Percentiles rank a stretch among this genome's conserved stretches.
Evolutionary conservation across 2,888 invertebrate species (phyloP).

Genomic region (Caradrina clavipalpis): DNA sequence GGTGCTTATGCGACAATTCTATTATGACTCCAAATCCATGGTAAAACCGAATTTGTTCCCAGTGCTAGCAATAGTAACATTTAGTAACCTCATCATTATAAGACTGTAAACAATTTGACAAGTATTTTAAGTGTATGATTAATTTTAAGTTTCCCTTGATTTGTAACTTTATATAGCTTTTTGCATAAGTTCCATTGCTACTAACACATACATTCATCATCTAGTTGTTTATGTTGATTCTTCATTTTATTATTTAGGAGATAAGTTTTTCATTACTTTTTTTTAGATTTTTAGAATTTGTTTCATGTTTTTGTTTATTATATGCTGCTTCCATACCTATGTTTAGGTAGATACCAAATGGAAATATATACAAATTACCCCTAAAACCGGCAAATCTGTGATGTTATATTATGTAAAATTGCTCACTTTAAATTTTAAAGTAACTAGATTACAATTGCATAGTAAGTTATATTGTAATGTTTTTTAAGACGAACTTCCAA

Average conservation of each 20-base stretch:
- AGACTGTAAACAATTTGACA: slow-evolving; percentile 72
- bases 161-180: slow-evolving; percentile 48
- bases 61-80: slow-evolving; percentile 43
- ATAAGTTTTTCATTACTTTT: slow-evolving; percentile 63
- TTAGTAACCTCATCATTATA: slow-evolving; percentile 62
- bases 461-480: slow-evolving; percentile 61
- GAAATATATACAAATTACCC: slow-evolving; percentile 52
- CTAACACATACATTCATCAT: slow-evolving; percentile 74
- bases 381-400: slow-evolving; percentile 73
- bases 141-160: slow-evolving; percentile 64
- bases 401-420: slow-evolving; percentile 79
- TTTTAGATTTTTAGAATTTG: slow-evolving; percentile 48
- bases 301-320: slow-evolving; percentile 59
- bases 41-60: slow-evolving; percentile 60
- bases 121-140: slow-evolving; percentile 71
- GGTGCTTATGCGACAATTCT: slow-evolving; percentile 77
- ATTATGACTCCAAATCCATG: slow-evolving; percentile 32
- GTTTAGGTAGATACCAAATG: slow-evolving; percentile 45
- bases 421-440: slow-evolving; percentile 86
- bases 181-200: slow-evolving; percentile 77
- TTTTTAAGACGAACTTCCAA: slow-evolving; percentile 36
- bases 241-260: slow-evolving; percentile 63
- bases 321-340: slow-evolving; percentile 52
- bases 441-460: slow-evolving; percentile 66
- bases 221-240: slow-evolving; percentile 79